Evolutionary conservation across 2,888 invertebrate genomes (phyloP).

Genomic region (Corbicula japonica): DNA sequence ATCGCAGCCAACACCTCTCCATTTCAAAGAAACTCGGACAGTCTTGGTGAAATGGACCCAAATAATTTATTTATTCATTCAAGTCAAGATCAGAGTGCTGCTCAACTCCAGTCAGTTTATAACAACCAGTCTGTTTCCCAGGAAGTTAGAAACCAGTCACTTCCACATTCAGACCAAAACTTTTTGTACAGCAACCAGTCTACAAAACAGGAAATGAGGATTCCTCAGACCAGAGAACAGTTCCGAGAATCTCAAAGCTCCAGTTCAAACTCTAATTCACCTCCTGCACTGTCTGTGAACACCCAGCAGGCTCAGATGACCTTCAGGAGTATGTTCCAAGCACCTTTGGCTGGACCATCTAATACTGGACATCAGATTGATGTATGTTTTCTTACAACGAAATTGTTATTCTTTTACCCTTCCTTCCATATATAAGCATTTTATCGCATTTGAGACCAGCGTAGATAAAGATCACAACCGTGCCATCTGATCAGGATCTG

Average conservation of each 20-base stretch:
- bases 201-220: neutral
- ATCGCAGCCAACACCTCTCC: neutral
- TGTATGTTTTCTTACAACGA: slow-evolving; percentile 32
- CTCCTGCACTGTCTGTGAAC: slow-evolving; percentile 55
- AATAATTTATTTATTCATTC: slow-evolving; percentile 29
- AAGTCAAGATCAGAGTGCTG: slow-evolving; percentile 23
- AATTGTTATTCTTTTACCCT: too few relatives aligned
- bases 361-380: slow-evolving; percentile 11
- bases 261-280: slow-evolving; percentile 61
- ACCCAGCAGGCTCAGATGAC: slow-evolving; percentile 60
- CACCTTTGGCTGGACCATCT: slow-evolving; percentile 51
- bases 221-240: neutral
- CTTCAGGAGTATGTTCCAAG: slow-evolving; percentile 54
- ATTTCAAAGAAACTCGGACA: slow-evolving; percentile 3
- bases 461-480: too few relatives aligned
- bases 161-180: slow-evolving; percentile 19
- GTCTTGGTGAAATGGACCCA: slow-evolving; percentile 15
- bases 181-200: slow-evolving; percentile 40
- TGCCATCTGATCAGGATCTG: too few relatives aligned
- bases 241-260: slow-evolving; percentile 31
- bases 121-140: neutral
- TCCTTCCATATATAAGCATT: too few relatives aligned
- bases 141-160: slow-evolving; percentile 1
- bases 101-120: neutral
- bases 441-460: too few relatives aligned